Conservation (phyloP, 2,797 vertebrate genomes). For the Psittacula derbiana region DNA sequence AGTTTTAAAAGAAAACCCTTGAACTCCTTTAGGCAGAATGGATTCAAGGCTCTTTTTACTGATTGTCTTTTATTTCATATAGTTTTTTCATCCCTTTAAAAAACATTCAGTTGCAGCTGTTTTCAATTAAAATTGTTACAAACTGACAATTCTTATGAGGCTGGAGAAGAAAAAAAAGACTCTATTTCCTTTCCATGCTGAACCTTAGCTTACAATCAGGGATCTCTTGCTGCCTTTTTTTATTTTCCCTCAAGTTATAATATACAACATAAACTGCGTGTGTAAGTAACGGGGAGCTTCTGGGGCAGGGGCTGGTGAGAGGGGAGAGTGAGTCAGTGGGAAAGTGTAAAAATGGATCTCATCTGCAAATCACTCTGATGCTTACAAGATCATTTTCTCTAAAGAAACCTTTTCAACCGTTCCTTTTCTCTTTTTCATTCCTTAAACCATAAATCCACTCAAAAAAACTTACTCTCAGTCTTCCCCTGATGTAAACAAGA, state of each 20-base stretch:
- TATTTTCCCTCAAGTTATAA: neutral
- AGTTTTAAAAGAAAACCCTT: conserved; percentile 60
- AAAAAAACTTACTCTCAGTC: neutral
- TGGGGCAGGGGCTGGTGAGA: neutral
- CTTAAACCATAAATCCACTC: conserved; percentile 19
- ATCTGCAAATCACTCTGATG: neutral
- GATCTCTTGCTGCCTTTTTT: conserved; percentile 12
- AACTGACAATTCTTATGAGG: conserved; percentile 74
- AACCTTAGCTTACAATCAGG: conserved; percentile 57
- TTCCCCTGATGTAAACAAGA: conserved; percentile 40
- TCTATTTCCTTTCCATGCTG: conserved; percentile 54
- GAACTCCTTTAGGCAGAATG: conserved; percentile 58
- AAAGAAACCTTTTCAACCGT: neutral
- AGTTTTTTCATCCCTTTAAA: neutral
- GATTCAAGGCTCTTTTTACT: neutral
- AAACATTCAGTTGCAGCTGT: conserved; percentile 64
- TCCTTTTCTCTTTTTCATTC: neutral
- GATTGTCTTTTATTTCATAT: conserved; percentile 57
- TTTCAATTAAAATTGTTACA: conserved; percentile 80
- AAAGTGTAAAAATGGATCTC: neutral
- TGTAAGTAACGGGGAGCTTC: neutral
- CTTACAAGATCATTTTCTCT: conserved; percentile 49
- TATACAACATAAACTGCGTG: neutral
- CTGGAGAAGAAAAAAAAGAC: conserved; percentile 30
- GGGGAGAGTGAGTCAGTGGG: conserved; percentile 11